Evolutionary conservation across 2,797 vertebrate genomes (phyloP), one percentile per base, ranked within the genome.

Genomic region (Eleutherodactylus coqui): DNA sequence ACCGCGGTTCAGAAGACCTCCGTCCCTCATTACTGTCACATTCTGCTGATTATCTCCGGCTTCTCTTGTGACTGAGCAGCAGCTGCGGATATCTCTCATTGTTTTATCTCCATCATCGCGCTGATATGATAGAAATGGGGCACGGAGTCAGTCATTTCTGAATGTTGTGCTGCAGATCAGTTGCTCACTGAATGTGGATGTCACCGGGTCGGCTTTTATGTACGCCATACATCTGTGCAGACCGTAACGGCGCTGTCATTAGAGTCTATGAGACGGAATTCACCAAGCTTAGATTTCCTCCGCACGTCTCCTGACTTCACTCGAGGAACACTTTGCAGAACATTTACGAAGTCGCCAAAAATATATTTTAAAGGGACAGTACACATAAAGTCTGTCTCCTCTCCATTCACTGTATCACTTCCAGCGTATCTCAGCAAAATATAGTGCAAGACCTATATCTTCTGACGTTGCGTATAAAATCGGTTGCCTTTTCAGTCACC

Each of bases 11-110:
- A 41, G 76, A 5, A 55, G 51, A 17, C 24, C 4, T 3, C 21
- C 8, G 76, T 58, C 76, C 51, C 76, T 78, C 51, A 78, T 78
- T 78, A 78, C 76, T 24, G 51, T 55, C 76, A 58, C 76, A 38
- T 78, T 78, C 51, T 58, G 24, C 75, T 78, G 76, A 78, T 78
- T 78, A 78, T 78, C 51, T 78, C 27, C 34, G 16, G 19, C 9
- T n/a, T 58, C n/a, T 53, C 75, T 34, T 36, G 64, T 69, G 64
- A 69, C 64, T 69, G 64, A 38, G 67, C 67, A 17, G 67, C 67
- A 70, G 67, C 67, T 70, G 34, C 36, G 9, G 36, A 70, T 41
- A 8, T 41, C 14, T 70, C 67, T 38, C 19, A 38, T 70, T 24
- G 67, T 70, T 70, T 70, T 70, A 70, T 70, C 67, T 41, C 67